Conservation (phyloP, 2,797 vertebrate genomes). For the Sylvia borin region DNA sequence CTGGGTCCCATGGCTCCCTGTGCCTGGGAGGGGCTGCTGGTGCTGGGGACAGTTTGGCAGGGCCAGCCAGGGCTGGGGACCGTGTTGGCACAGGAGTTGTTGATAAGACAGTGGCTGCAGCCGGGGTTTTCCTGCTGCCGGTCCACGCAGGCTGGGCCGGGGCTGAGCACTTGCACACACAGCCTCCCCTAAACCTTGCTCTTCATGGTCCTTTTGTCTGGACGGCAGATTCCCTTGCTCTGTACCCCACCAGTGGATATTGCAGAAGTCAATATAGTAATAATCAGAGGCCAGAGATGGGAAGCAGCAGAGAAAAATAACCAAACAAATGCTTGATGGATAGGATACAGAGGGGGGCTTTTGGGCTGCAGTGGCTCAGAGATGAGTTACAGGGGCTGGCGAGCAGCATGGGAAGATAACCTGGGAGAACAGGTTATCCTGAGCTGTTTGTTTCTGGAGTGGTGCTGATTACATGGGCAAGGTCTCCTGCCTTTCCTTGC, state of each 20-base stretch:
- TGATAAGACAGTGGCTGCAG: fast-evolving
- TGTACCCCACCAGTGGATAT: background rate
- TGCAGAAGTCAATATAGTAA: fast-evolving
- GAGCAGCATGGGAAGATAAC: background rate
- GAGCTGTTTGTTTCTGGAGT: background rate
- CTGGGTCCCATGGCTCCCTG: fast-evolving
- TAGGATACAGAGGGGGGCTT: background rate
- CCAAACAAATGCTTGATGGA: background rate
- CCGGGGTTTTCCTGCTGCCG: background rate
- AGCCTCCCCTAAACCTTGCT: background rate
- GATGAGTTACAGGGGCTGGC: background rate
- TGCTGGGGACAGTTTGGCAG: fast-evolving
- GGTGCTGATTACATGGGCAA: background rate
- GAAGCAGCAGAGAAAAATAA: background rate
- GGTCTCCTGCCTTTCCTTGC: background rate
- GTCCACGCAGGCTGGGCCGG: fast-evolving
- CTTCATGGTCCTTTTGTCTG: fast-evolving
- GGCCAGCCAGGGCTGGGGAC: no score
- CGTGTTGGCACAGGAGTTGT: fast-evolving
- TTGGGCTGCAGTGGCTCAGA: background rate
- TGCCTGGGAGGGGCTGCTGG: fast-evolving
- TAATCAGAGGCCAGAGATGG: background rate
- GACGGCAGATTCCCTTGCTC: background rate
- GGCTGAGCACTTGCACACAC: fast-evolving
- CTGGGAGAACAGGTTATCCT: conserved; percentile 5